Conservation (phyloP, 2,113 vertebrate species). For the Galbula dea region DNA sequence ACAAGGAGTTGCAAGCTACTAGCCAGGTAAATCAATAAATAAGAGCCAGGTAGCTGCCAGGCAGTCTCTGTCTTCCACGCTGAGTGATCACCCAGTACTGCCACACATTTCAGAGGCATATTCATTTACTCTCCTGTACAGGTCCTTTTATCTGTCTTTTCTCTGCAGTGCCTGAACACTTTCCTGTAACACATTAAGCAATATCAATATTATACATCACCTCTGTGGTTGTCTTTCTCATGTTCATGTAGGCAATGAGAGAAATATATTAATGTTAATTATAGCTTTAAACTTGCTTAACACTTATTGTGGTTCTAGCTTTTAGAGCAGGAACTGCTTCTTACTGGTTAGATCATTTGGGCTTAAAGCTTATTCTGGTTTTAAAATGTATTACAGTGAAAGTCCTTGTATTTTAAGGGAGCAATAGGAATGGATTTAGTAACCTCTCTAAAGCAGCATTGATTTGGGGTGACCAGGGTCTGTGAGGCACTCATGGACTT, state of each 20-base stretch:
- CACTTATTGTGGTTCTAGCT: neutral
- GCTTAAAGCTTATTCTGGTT: neutral
- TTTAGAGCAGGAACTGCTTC: neutral
- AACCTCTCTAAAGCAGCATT: neutral
- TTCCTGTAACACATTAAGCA: slow-evolving; percentile 33
- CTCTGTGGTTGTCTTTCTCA: slow-evolving; percentile 3
- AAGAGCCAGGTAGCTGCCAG: neutral
- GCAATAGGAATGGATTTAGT: neutral
- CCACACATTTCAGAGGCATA: neutral
- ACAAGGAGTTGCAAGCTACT: neutral
- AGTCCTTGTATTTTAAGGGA: neutral
- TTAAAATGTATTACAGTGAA: neutral
- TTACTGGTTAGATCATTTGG: neutral
- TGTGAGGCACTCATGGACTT: neutral
- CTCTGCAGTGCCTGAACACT: neutral
- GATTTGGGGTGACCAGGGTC: neutral
- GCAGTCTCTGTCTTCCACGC: neutral
- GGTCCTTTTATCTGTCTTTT: slow-evolving; percentile 13
- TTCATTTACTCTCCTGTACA: neutral
- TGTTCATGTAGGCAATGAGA: neutral
- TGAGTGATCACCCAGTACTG: neutral
- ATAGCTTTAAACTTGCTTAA: neutral
- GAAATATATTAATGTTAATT: slow-evolving; percentile 32
- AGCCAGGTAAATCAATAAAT: slow-evolving; percentile 31
- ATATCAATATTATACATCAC: slow-evolving; percentile 35